Conservation (phyloP, 2,113 vertebrate species). For the Onychorhynchus coronatus region DNA sequence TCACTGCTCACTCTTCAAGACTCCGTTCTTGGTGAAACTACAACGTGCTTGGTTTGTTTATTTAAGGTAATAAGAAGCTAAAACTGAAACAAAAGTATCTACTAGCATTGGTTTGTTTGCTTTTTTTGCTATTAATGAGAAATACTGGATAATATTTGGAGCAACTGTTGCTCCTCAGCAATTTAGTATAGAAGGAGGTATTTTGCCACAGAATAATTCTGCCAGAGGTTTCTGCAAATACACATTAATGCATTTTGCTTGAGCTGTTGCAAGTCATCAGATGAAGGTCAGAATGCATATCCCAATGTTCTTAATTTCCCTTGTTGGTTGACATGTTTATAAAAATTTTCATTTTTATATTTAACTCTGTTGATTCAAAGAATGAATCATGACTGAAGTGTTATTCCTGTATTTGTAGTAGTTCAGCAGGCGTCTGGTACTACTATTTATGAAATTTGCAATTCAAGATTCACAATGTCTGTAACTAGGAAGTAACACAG, state of each 20-base stretch:
- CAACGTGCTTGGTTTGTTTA: not conserved
- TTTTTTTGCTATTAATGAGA: not conserved
- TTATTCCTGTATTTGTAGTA: not conserved
- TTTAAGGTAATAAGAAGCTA: not conserved
- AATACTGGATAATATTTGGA: not conserved
- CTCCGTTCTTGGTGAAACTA: not conserved
- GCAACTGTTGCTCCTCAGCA: not conserved
- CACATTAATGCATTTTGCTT: not conserved
- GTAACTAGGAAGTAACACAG: not conserved
- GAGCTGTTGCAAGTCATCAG: not conserved
- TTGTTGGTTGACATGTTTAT: fast-evolving
- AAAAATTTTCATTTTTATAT: not conserved
- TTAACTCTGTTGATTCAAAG: not conserved
- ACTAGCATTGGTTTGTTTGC: not conserved
- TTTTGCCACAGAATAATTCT: not conserved
- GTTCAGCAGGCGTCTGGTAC: not conserved
- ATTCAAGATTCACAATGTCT: not conserved
- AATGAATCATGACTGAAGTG: not conserved
- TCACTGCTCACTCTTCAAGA: not conserved
- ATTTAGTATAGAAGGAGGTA: not conserved
- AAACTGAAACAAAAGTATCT: not conserved
- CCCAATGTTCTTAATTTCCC: not conserved
- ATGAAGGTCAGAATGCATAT: not conserved
- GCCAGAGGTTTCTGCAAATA: not conserved
- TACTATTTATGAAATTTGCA: not conserved